Percentiles rank a stretch among this genome's conserved stretches.
Evolutionary conservation across 2,888 invertebrate genomes (phyloP).

Genomic region (Drosophila subquinaria): DNA sequence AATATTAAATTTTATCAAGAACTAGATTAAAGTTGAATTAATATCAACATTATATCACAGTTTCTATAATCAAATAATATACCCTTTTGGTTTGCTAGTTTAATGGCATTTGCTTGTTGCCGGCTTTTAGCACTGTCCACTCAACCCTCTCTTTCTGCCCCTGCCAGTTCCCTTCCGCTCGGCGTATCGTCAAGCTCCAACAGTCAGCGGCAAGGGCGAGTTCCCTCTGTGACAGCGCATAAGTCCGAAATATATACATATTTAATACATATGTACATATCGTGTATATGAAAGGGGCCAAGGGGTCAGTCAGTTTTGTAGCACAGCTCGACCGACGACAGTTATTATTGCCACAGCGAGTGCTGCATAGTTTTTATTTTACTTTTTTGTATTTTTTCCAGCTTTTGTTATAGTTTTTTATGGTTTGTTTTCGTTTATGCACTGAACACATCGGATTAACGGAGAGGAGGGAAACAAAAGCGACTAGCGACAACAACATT

Average conservation of each 20-base stretch:
- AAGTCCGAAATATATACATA: neutral
- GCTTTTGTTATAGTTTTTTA: conserved; percentile 61
- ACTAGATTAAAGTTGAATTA: neutral
- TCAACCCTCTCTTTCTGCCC: conserved; percentile 15
- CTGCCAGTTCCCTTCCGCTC: conserved; percentile 27
- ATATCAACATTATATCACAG: neutral
- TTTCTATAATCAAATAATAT: neutral
- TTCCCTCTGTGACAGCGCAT: conserved; percentile 12
- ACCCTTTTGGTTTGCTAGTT: neutral
- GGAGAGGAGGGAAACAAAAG: conserved; percentile 5
- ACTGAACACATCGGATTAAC: conserved; percentile 51
- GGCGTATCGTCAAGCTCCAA: conserved; percentile 73
- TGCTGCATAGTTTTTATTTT: conserved; percentile 33
- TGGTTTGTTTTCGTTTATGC: conserved; percentile 68
- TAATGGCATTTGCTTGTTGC: conserved; percentile 52
- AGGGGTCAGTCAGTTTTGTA: conserved; percentile 52
- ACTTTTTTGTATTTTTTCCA: conserved; percentile 32
- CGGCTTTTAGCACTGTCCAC: conserved; percentile 51
- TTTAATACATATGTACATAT: neutral
- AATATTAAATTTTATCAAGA: neutral
- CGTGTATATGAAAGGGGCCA: conserved; percentile 33
- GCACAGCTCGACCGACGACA: conserved; percentile 31
- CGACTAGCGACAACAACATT: conserved; percentile 16
- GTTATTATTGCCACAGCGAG: conserved; percentile 61
- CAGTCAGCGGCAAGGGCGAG: conserved; percentile 60